Evolutionary conservation across 2,888 invertebrate genomes (phyloP), one percentile per base, ranked within the genome.

Genomic region (Drosophila koepferae): DNA sequence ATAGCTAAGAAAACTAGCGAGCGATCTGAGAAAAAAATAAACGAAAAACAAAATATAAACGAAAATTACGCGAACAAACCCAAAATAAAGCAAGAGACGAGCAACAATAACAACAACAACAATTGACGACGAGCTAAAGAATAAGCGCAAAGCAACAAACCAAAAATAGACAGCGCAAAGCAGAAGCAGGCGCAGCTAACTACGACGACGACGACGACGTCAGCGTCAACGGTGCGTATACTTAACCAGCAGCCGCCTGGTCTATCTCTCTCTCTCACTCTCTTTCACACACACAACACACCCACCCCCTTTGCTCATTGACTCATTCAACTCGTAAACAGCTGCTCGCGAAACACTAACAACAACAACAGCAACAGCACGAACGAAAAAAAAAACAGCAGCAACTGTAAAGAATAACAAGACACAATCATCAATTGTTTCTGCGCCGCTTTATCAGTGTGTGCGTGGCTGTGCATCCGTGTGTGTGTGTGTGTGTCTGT

Each of bases 121-220:
- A 73, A 74, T 66, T 81, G 77, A 83, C 74, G 70, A 70, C 63
- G 81, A 77, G 78, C 76, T 44, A 46, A 72, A 72, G 68, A 67
- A 77, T 49, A 61, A 72, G 73, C 72, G 64, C 51, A 74, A 86
- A 87, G 82, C 89, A 82, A 85, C 82, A 89, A 90, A 81, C 90
- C 90, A 77, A 89, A 86, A 85, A 87, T 87, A 86, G 85, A 80
- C 74, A 68, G 55, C 64, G 56, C 56, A 66, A 38, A 66, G 61
- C 51, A 34, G 53, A 56, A 59, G 64, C 51, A 63, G 56, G 56
- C 59, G 46, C 43, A 68, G 61, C 18, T 23, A 55, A 38, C 46
- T 40, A 55, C 53, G 16, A 38, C 28, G 49, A 49, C 49, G 53
- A 36, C 54, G 16, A 38, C 44, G 55, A 51, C 48, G 55, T 53